Conservation (phyloP, 2,888 invertebrate species). For the Mythimna ferrago region DNA sequence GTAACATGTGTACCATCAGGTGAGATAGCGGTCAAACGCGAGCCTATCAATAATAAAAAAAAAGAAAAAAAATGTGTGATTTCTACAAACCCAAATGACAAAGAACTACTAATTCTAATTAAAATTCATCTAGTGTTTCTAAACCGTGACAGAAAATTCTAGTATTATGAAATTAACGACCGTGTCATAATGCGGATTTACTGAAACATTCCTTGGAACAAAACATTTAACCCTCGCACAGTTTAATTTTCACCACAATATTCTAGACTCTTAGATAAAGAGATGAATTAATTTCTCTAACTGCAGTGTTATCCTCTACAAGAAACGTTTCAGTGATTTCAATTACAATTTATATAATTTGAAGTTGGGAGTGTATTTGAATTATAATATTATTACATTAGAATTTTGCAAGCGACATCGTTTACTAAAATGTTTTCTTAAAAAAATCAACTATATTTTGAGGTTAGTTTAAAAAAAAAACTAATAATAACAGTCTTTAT, state of each 20-base stretch:
- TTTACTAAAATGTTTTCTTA: no score
- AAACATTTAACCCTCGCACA: slow-evolving; percentile 23
- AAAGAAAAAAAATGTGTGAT: no score
- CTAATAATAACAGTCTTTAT: no score
- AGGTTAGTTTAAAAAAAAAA: no score
- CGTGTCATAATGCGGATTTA: slow-evolving; percentile 32
- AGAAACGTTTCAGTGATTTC: slow-evolving; percentile 54
- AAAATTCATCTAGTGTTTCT: not conserved
- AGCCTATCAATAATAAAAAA: no score
- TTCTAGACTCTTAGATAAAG: slow-evolving; percentile 46
- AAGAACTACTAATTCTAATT: not conserved
- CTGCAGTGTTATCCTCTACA: slow-evolving; percentile 44
- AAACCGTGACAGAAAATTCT: not conserved
- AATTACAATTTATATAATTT: slow-evolving; percentile 61
- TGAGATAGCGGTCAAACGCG: no score
- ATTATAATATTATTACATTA: slow-evolving; percentile 42
- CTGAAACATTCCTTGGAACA: slow-evolving; percentile 11
- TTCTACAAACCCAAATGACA: not conserved
- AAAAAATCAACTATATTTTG: no score
- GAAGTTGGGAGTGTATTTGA: slow-evolving; percentile 40
- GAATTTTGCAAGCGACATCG: no score
- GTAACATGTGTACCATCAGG: no score
- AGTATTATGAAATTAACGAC: slow-evolving; percentile 8
- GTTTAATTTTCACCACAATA: slow-evolving; percentile 34
- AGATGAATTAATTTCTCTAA: slow-evolving; percentile 44